These are phyloP conservation scores for Chaetops frenatus DNA, from an alignment of 2,113 vertebrate genomes.

Conservation along the genomic window DNA sequence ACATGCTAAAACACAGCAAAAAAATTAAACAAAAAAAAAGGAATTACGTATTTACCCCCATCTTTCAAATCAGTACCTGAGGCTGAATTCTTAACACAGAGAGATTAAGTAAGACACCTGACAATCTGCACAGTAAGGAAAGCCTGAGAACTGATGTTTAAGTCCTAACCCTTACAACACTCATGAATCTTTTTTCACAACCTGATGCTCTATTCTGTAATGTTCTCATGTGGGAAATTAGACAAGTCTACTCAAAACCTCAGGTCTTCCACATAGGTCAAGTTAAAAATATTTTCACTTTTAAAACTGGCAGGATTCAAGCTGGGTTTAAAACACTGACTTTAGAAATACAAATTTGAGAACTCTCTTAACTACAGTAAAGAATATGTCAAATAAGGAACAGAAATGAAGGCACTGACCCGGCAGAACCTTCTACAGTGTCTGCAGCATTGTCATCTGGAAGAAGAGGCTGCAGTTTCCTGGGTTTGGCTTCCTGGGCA, in stretches of 20 bases:
- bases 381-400: neutral
- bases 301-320: neutral
- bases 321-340: neutral
- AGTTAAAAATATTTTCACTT: neutral
- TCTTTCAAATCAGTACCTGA: neutral
- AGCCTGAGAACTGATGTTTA: neutral
- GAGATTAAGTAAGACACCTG: neutral
- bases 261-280: neutral
- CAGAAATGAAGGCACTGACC: conserved; percentile 40
- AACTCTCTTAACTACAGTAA: neutral
- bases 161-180: neutral
- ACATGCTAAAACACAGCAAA: neutral
- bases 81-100: neutral
- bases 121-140: neutral
- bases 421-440: neutral
- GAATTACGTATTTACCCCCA: fast-evolving
- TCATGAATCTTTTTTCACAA: neutral
- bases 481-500: neutral
- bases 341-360: neutral
- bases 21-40: neutral
- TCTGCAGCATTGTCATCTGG: neutral
- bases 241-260: neutral
- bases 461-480: neutral
- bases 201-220: neutral
- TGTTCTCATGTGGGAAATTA: fast-evolving